These are phyloP conservation scores for Coelinius sp. DNA, from an alignment of 2,888 invertebrate genomes.

Conservation along the genomic window DNA sequence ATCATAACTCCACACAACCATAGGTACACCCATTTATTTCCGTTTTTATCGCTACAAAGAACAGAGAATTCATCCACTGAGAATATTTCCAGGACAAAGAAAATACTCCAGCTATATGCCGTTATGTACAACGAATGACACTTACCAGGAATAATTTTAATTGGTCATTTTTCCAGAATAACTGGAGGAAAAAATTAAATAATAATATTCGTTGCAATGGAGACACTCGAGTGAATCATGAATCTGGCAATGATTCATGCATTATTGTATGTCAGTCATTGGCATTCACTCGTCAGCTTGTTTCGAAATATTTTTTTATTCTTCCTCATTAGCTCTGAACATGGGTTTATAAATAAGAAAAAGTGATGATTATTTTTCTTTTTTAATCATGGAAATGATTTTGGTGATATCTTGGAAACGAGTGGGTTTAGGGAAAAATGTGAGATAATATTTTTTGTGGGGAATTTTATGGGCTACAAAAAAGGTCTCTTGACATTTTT, in stretches of 20 bases:
- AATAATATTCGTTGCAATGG: neutral
- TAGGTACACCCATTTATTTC: neutral
- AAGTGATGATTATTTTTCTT: neutral
- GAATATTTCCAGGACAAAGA: conserved; percentile 4
- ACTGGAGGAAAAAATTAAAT: neutral
- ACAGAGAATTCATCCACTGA: neutral
- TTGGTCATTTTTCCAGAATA: neutral
- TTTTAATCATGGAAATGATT: neutral
- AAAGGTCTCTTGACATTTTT: no score
- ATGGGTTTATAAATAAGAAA: neutral
- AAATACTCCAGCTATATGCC: neutral
- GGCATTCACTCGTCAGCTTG: conserved; percentile 46
- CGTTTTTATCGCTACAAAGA: neutral
- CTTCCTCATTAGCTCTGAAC: neutral
- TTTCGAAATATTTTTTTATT: conserved; percentile 46
- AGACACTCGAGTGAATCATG: conserved; percentile 3
- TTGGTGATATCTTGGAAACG: neutral
- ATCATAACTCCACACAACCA: neutral
- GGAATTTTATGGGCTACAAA: no score
- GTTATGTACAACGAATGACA: conserved; percentile 12
- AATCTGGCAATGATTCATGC: conserved; percentile 37
- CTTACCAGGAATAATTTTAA: neutral
- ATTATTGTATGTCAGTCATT: conserved; percentile 42
- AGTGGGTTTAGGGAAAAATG: no score
- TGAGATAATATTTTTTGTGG: no score